Conservation (phyloP, 1,140 invertebrate genomes). For the Probaryconus sp. region DNA sequence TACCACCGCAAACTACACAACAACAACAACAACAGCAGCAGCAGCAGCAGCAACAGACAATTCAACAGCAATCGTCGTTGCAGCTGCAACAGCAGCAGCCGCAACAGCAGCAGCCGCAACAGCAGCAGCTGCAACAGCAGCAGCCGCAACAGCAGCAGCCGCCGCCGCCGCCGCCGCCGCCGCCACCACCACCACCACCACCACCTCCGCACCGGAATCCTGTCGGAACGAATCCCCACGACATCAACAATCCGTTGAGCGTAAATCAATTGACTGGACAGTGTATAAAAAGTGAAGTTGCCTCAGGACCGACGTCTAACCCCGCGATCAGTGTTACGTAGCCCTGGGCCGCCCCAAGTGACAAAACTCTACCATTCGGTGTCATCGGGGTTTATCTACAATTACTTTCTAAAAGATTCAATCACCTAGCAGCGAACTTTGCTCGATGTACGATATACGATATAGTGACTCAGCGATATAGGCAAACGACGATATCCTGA, state of each 20-base stretch:
- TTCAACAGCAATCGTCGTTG: constrained; percentile 5
- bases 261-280: constrained; percentile 91
- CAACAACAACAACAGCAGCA: constrained; percentile 17
- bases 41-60: constrained; percentile 15
- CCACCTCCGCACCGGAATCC: constrained; percentile 82
- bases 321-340: constrained; percentile 82
- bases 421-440: constrained; percentile 50
- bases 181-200: constrained; percentile 27
- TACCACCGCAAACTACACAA: constrained; percentile 11
- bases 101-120: constrained; percentile 25
- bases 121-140: too few relatives aligned
- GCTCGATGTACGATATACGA: constrained; percentile 46
- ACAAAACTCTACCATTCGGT: constrained; percentile 74
- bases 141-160: constrained; percentile 31
- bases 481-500: constrained; percentile 36
- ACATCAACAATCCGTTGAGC: constrained; percentile 93
- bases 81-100: constrained; percentile 12
- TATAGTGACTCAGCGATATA: constrained; percentile 54
- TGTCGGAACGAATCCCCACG: constrained; percentile 92
- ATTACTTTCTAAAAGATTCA: constrained; percentile 62
- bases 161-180: constrained; percentile 71
- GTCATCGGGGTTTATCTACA: constrained; percentile 75
- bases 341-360: constrained; percentile 77
- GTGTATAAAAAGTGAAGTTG: constrained; percentile 81
- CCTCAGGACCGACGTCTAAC: constrained; percentile 77